phyloP scores from a whole-genome alignment of 2,113 vertebrate species.

The Corydoras sp. region DNA sequence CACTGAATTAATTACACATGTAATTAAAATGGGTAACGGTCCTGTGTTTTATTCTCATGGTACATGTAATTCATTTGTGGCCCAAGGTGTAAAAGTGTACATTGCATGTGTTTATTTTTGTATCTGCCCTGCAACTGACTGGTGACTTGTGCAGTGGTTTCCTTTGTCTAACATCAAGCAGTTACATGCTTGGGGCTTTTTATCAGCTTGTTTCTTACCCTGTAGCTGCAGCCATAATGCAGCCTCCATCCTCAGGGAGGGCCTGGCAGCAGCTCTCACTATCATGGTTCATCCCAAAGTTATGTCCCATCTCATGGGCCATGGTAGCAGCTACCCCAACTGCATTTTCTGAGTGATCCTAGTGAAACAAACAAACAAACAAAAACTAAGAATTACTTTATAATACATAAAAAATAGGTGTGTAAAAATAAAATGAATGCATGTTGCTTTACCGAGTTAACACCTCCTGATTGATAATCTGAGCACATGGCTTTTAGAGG shows the following conservation, averaged over 20 bases:
- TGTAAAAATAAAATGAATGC: no score
- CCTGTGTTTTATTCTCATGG: no score
- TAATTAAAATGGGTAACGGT: neutral
- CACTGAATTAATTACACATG: neutral
- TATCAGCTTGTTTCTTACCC: constrained; percentile 67
- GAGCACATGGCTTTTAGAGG: constrained; percentile 96
- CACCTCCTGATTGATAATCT: constrained; percentile 89
- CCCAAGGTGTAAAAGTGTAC: no score
- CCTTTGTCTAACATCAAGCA: no score
- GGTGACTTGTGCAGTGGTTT: no score
- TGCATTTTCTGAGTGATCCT: constrained; percentile 69
- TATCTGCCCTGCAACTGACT: no score
- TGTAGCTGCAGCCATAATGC: constrained; percentile 96
- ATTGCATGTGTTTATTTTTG: no score
- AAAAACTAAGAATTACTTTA: no score
- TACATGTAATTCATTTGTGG: no score
- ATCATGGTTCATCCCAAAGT: constrained; percentile 96
- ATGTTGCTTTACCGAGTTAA: constrained; percentile 84
- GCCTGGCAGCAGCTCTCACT: constrained; percentile 76
- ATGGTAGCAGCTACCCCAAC: constrained; percentile 91
- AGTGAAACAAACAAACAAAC: constrained; percentile 22
- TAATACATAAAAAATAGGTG: no score
- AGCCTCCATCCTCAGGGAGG: constrained; percentile 80
- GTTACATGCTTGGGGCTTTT: neutral
- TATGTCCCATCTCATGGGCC: constrained; percentile 97